Percentiles rank a stretch among this genome's conserved stretches.
These are phyloP conservation scores for Cactoblastis cactorum DNA, from an alignment of 2,888 invertebrate genomes.

Conservation along the genomic window DNA sequence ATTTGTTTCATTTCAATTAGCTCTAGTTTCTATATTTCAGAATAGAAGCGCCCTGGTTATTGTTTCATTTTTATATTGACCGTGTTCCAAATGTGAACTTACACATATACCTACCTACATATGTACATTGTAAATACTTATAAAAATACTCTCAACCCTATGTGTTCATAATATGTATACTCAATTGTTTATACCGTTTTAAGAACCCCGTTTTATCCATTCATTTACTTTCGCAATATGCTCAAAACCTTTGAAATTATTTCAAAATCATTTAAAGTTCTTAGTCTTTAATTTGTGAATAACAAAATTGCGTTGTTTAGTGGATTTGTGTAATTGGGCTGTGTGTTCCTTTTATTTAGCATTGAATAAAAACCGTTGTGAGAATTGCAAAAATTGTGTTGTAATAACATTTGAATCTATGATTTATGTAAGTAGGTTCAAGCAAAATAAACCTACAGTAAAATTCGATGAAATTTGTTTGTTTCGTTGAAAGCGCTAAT, in stretches of 20 bases:
- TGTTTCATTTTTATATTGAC: no score
- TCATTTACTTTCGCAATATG: neutral
- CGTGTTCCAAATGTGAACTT: no score
- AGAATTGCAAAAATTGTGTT: conserved; percentile 21
- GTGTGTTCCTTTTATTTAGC: conserved; percentile 19
- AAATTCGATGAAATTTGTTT: no score
- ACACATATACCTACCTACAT: no score
- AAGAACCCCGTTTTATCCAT: neutral
- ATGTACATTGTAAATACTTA: no score
- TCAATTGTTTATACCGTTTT: no score
- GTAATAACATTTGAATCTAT: conserved; percentile 2
- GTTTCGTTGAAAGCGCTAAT: no score
- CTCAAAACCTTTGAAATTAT: conserved; percentile 22
- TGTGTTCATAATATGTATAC: no score
- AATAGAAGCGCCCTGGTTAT: no score
- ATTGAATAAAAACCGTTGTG: conserved; percentile 24
- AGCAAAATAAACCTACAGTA: neutral
- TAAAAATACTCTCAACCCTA: no score
- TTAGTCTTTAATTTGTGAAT: conserved; percentile 33
- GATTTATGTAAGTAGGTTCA: neutral
- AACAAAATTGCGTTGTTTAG: conserved; percentile 16
- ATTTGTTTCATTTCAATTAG: no score
- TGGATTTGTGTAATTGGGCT: conserved; percentile 23
- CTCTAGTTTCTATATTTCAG: no score
- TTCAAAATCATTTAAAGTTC: conserved; percentile 31